These are phyloP conservation scores for Mesitornis unicolor DNA, from an alignment of 2,113 vertebrate species.

Conservation along the genomic window DNA sequence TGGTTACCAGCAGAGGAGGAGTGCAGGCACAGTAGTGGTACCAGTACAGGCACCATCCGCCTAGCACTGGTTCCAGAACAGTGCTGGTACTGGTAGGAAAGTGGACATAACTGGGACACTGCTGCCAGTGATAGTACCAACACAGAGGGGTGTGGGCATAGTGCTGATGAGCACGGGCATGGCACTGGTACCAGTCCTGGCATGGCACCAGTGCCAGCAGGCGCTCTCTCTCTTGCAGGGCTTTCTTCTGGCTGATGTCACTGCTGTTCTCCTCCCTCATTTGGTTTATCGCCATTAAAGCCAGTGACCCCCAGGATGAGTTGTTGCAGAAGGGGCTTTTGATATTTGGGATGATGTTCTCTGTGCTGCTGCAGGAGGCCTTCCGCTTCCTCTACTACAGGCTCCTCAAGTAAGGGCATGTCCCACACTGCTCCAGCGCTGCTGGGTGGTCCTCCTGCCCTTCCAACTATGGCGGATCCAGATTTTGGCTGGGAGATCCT, in stretches of 20 bases:
- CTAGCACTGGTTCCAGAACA: background rate
- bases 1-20: no score
- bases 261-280: conserved; percentile 77
- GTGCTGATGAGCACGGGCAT: no score
- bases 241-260: conserved; percentile 80
- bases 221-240: conserved; percentile 36
- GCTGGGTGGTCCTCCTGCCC: background rate
- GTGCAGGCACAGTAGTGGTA: background rate
- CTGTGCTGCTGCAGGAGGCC: conserved; percentile 77
- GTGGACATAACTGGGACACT: no score
- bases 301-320: conserved; percentile 53
- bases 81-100: no score
- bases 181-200: no score
- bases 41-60: background rate
- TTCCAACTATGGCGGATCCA: background rate
- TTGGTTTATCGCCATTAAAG: conserved; percentile 77
- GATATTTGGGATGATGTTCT: conserved; percentile 77
- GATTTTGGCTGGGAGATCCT: background rate
- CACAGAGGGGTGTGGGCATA: no score
- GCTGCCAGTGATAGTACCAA: no score
- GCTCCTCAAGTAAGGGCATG: conserved; percentile 67
- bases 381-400: conserved; percentile 80
- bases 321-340: conserved; percentile 69
- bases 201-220: background rate
- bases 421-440: background rate